Base-by-base conservation (phyloP, 2,113 vertebrate genomes). In the Ailuropoda melanoleuca region DNA sequence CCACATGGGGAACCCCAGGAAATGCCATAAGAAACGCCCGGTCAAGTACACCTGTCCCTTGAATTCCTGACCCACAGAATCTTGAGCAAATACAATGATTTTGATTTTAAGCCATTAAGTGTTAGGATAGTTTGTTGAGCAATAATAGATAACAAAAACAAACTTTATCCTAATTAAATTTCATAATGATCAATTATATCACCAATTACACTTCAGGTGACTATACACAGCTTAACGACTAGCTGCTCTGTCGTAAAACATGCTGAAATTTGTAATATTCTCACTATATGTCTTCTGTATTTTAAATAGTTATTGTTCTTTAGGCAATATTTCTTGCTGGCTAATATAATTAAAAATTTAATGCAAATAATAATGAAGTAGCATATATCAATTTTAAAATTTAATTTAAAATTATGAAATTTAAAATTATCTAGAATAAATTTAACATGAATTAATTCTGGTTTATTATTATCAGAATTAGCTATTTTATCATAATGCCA, bases 341-440 rank as follows among this genome's bases (percentile, higher is more conserved):
- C 83, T 94, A 93, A 94, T 43, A 93, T 97, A 97, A 86, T 83
- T 85, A 29, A 96, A 98, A 97, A 87, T 90, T 87, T 98, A 98
- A 97, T 98, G 77, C 81, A 96, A 95, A 97, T 98, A 98, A 95
- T 90, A 87, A 96, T 96, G 31, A 92, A 97, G 86, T 96, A 96
- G 95, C 75, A 95, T 96, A 95, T 92, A 93, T 58, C 96, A 98
- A 91, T 75, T 75, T 95, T 97, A 91, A 98, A 98, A 98, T 89
- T 84, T 98, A 94, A 78, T 75, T 96, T 97, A 90, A 98, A 98
- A 98, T 90, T 82, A 81, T 96, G 46, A 98, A 94, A 78, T 72
- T 96, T 97, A 91, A 98, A 98, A 98, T 90, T 77, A 83, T 95
- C 87, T 93, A 91, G 82, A 93, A 96, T 96, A 98, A 96, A 96